These are phyloP conservation scores for Eupristina koningsbergeri DNA, from an alignment of 1,140 invertebrate species.

Conservation along the genomic window DNA sequence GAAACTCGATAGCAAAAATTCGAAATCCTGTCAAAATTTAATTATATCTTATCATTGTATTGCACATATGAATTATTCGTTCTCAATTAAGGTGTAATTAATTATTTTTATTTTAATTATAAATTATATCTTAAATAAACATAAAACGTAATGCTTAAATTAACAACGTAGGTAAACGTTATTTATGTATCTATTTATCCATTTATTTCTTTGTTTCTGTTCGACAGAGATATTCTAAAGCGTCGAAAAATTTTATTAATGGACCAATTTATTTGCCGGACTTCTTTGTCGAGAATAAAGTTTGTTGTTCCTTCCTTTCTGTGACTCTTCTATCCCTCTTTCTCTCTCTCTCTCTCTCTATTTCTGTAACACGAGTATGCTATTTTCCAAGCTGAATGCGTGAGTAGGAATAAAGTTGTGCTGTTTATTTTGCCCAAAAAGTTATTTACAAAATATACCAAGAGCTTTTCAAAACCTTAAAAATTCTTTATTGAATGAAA, in stretches of 20 bases:
- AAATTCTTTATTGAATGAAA: slow-evolving; percentile 2
- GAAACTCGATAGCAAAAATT: background rate
- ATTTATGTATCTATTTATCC: slow-evolving; percentile 25
- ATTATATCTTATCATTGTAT: background rate
- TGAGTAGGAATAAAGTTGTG: background rate
- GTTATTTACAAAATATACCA: slow-evolving; percentile 24
- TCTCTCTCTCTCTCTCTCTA: background rate
- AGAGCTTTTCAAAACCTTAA: slow-evolving; percentile 8
- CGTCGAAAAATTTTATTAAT: slow-evolving; percentile 51
- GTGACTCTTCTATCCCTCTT: background rate
- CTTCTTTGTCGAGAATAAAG: slow-evolving; percentile 45
- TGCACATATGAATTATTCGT: background rate
- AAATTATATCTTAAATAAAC: background rate
- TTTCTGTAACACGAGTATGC: slow-evolving; percentile 1
- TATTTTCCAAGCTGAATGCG: slow-evolving; percentile 18
- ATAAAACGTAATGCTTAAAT: slow-evolving; percentile 32
- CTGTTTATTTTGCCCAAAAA: slow-evolving; percentile 15
- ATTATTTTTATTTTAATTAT: background rate
- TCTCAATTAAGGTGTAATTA: background rate
- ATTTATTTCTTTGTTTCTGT: slow-evolving; percentile 39
- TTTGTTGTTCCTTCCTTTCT: slow-evolving; percentile 6
- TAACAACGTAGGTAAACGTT: slow-evolving; percentile 12
- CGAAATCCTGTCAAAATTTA: background rate
- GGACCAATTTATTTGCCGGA: slow-evolving; percentile 46
- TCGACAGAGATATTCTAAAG: slow-evolving; percentile 34